A percentile compares a stretch with the other conserved stretches of the same genome.
phyloP scores from a whole-genome alignment of 1,140 invertebrate species.

The Drosophila triauraria region DNA sequence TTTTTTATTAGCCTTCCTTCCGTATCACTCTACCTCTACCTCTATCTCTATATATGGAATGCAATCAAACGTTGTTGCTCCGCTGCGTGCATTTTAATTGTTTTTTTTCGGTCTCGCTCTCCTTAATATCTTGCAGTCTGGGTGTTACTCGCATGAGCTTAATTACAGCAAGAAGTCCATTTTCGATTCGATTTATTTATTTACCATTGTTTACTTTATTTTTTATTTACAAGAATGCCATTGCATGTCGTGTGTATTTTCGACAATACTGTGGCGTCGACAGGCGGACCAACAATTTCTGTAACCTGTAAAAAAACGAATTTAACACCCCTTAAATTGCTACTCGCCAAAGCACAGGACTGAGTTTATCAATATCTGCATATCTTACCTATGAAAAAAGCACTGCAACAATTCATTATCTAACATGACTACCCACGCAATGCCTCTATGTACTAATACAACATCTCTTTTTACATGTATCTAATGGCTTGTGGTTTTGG shows the following conservation, averaged over 20 bases:
- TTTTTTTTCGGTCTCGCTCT: slow-evolving; percentile 33
- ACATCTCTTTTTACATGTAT: slow-evolving; percentile 27
- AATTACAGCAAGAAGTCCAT: slow-evolving; percentile 57
- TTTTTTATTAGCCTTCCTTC: slow-evolving; percentile 34
- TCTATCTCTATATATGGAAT: slow-evolving; percentile 30
- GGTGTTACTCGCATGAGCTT: slow-evolving; percentile 72
- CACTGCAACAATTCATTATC: slow-evolving; percentile 36
- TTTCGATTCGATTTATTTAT: slow-evolving; percentile 40
- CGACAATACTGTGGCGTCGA: slow-evolving; percentile 11
- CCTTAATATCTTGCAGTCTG: slow-evolving; percentile 31
- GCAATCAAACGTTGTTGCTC: slow-evolving; percentile 35
- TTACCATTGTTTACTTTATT: slow-evolving; percentile 36
- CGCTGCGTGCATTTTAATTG: slow-evolving; percentile 59
- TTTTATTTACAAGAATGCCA: slow-evolving; percentile 26
- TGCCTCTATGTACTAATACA: slow-evolving; percentile 36
- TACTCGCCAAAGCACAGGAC: slow-evolving; percentile 40
- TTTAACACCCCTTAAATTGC: slow-evolving; percentile 21
- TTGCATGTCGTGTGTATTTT: slow-evolving; percentile 44
- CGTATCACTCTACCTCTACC: slow-evolving; percentile 10
- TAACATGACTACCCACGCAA: slow-evolving; percentile 42
- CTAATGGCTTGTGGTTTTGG: slow-evolving; percentile 62
- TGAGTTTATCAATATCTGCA: slow-evolving; percentile 29
- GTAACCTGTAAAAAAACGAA: slow-evolving; percentile 23
- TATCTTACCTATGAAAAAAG: slow-evolving; percentile 38
- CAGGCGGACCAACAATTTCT: slow-evolving; percentile 24